phyloP scores from a whole-genome alignment of 2,888 invertebrate species.

The Boloria euphrosyne region DNA sequence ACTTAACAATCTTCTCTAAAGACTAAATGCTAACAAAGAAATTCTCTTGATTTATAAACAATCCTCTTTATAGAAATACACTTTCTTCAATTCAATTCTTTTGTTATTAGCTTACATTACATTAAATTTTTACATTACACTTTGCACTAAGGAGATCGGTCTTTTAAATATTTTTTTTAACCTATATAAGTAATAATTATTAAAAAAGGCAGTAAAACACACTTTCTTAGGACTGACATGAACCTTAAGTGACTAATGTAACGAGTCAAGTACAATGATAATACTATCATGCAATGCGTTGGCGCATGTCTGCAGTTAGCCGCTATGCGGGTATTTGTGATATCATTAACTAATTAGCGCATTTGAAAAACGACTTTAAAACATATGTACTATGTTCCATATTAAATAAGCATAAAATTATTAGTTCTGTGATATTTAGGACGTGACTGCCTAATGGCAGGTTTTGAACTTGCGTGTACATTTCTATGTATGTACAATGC shows the following conservation, averaged over 20 bases:
- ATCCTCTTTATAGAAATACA: no score
- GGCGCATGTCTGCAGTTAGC: conserved; percentile 62
- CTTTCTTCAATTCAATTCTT: no score
- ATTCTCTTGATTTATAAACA: no score
- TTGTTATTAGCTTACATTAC: no score
- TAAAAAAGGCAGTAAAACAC: not conserved
- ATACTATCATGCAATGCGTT: conserved; percentile 63
- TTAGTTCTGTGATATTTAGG: conserved; percentile 63
- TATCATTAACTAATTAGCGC: conserved; percentile 24
- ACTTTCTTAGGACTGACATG: conserved; percentile 12
- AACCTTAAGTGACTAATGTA: conserved; percentile 30
- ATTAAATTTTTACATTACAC: no score
- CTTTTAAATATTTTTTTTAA: no score
- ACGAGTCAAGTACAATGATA: conserved; percentile 74
- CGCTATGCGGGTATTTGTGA: conserved; percentile 62
- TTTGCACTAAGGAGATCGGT: no score
- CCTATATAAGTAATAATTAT: no score
- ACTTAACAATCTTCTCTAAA: no score
- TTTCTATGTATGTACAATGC: conserved; percentile 18
- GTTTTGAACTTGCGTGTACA: conserved; percentile 30
- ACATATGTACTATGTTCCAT: conserved; percentile 33
- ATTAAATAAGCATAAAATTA: conserved; percentile 30
- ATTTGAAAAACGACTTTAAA: conserved; percentile 41
- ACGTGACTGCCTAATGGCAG: conserved; percentile 60
- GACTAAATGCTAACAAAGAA: no score